Percentiles rank a stretch among this genome's conserved stretches.
These are phyloP conservation scores for Urocitellus parryii DNA, from an alignment of 2,113 vertebrate species.

Conservation along the genomic window DNA sequence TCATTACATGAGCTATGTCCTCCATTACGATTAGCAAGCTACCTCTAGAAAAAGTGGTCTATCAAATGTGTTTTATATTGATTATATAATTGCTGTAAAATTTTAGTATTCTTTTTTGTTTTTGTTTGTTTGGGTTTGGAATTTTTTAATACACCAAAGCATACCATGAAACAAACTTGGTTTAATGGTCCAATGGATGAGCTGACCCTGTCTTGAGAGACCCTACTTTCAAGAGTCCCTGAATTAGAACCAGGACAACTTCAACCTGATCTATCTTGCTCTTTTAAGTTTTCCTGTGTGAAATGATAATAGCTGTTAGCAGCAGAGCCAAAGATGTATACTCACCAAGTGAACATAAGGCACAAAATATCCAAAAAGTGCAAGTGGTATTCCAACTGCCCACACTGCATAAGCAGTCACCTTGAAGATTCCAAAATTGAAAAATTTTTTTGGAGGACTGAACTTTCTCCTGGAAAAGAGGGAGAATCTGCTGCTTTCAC, in stretches of 20 bases:
- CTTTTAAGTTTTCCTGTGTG: background rate
- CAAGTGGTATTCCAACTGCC: constrained; percentile 95
- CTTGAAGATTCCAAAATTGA: constrained; percentile 95
- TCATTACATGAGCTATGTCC: background rate
- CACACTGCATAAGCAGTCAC: constrained; percentile 94
- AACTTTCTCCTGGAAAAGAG: constrained; percentile 74
- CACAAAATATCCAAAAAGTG: constrained; percentile 98
- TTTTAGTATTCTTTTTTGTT: background rate
- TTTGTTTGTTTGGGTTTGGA: background rate
- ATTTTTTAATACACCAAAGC: constrained; percentile 11
- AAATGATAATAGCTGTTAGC: background rate
- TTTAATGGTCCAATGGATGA: background rate
- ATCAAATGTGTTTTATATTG: constrained; percentile 20
- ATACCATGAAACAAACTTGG: background rate
- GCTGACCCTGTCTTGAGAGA: background rate
- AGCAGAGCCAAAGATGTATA: background rate
- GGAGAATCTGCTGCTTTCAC: constrained; percentile 79
- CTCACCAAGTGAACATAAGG: constrained; percentile 99
- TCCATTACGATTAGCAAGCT: background rate
- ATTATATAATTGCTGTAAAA: background rate
- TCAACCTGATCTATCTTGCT: constrained; percentile 1
- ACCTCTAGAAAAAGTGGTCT: constrained; percentile 6
- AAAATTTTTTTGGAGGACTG: constrained; percentile 87
- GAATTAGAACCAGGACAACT: constrained; percentile 13
- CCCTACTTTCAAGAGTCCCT: background rate